Evolutionary conservation across 1,140 invertebrate species (phyloP).

Genomic region (Drosophila albomicans): DNA sequence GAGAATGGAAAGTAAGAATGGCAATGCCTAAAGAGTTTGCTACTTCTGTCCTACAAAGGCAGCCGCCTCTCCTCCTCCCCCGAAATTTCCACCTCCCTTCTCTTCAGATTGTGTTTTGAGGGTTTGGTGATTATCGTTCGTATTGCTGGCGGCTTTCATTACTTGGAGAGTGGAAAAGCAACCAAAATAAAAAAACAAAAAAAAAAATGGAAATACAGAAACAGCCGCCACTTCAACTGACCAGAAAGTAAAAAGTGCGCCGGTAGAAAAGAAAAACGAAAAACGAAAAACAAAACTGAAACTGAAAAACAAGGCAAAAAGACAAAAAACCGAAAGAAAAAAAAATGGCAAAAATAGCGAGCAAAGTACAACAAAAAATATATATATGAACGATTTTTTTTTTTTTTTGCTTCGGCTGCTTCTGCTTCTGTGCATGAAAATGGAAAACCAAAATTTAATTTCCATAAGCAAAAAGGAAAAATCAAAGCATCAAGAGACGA

Average conservation of each 20-base stretch:
- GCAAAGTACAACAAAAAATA: constrained; percentile 18
- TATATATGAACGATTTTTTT: constrained; percentile 11
- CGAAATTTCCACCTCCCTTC: not conserved
- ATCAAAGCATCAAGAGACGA: constrained; percentile 31
- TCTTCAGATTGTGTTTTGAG: constrained; percentile 1
- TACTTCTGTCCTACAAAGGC: constrained; percentile 21
- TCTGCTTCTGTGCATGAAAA: constrained; percentile 34
- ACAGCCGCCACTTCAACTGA: constrained; percentile 31
- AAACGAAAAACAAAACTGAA: constrained; percentile 6
- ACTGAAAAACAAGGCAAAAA: constrained; percentile 6
- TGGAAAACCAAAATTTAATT: constrained; percentile 54
- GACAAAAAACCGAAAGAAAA: constrained; percentile 7
- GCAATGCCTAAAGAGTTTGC: constrained; percentile 10
- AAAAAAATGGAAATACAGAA: not conserved
- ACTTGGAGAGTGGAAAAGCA: constrained; percentile 4
- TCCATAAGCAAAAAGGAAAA: constrained; percentile 49
- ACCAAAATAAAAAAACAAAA: too few relatives aligned
- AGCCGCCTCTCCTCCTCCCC: not conserved
- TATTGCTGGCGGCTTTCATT: constrained; percentile 40
- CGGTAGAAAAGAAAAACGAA: constrained; percentile 4
- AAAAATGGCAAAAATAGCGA: constrained; percentile 1
- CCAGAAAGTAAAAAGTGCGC: constrained; percentile 25
- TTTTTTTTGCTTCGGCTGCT: too few relatives aligned
- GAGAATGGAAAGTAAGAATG: not conserved
- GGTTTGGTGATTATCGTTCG: constrained; percentile 39